Conservation (phyloP, 2,113 vertebrate species). For the Syrrhaptes paradoxus region DNA sequence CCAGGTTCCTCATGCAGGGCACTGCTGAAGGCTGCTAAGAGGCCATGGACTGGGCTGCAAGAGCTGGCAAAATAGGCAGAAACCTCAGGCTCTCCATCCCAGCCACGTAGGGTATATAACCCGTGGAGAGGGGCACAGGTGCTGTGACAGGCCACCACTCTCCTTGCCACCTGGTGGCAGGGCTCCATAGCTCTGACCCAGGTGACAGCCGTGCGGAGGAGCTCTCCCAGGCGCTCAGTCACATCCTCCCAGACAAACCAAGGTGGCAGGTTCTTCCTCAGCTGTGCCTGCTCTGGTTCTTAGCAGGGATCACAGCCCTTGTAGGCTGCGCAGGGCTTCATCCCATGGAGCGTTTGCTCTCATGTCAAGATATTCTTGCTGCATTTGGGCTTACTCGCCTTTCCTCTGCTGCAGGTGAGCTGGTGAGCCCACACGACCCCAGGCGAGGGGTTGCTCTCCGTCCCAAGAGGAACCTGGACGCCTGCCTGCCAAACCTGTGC, state of each 20-base stretch:
- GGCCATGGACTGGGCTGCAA: neutral
- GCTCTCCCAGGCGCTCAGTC: neutral
- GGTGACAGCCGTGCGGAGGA: neutral
- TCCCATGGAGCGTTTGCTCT: accelerated
- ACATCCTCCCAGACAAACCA: neutral
- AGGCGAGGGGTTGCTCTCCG: neutral
- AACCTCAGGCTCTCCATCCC: neutral
- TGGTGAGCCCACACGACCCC: accelerated
- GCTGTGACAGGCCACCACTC: neutral
- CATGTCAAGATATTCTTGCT: accelerated
- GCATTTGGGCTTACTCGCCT: neutral
- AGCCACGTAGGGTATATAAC: accelerated
- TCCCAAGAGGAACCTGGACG: neutral
- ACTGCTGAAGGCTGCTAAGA: neutral
- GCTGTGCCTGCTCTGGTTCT: neutral
- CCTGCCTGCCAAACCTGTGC: constrained; percentile 49
- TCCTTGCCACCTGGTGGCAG: neutral
- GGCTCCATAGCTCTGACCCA: neutral
- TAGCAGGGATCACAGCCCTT: accelerated
- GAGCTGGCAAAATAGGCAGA: neutral
- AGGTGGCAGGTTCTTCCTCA: neutral
- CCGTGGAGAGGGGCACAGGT: neutral
- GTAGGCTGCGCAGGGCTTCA: neutral
- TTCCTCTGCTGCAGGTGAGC: constrained; percentile 17
- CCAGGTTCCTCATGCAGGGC: neutral